phyloP scores from a whole-genome alignment of 2,113 vertebrate species.

The Paracanthobrama guichenoti region DNA sequence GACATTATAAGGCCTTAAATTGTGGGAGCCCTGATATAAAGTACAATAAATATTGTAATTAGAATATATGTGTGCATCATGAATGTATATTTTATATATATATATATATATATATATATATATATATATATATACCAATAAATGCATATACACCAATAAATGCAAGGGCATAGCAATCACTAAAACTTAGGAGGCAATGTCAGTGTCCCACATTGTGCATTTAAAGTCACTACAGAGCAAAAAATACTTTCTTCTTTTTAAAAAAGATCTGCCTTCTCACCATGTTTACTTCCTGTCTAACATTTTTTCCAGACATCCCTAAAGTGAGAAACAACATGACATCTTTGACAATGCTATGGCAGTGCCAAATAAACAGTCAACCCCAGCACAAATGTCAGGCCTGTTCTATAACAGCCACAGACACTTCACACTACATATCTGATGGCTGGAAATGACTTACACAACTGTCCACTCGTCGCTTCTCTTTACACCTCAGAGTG shows the following conservation, averaged over 20 bases:
- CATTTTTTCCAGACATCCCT: constrained; percentile 13
- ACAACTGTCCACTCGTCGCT: neutral
- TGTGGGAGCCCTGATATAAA: neutral
- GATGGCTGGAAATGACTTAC: constrained; percentile 2
- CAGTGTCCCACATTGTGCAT: neutral
- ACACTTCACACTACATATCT: constrained; percentile 18
- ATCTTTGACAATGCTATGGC: constrained; percentile 26
- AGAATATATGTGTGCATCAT: neutral
- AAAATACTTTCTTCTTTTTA: neutral
- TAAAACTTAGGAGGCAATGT: neutral
- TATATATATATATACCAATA: too few species aligned
- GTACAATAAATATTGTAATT: neutral
- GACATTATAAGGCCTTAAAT: too few species aligned
- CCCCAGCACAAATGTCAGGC: constrained; percentile 40
- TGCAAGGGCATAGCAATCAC: neutral
- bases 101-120: too few species aligned
- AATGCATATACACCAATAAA: neutral
- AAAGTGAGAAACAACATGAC: constrained; percentile 37
- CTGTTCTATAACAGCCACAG: neutral
- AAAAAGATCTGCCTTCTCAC: neutral
- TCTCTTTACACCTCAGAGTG: neutral
- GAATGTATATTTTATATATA: neutral
- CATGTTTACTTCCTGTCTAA: constrained; percentile 31
- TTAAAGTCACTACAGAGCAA: neutral
- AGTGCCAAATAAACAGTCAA: constrained; percentile 35